phyloP scores from a whole-genome alignment of 2,113 vertebrate genomes.

The Forbesichthys papilliferus region DNA sequence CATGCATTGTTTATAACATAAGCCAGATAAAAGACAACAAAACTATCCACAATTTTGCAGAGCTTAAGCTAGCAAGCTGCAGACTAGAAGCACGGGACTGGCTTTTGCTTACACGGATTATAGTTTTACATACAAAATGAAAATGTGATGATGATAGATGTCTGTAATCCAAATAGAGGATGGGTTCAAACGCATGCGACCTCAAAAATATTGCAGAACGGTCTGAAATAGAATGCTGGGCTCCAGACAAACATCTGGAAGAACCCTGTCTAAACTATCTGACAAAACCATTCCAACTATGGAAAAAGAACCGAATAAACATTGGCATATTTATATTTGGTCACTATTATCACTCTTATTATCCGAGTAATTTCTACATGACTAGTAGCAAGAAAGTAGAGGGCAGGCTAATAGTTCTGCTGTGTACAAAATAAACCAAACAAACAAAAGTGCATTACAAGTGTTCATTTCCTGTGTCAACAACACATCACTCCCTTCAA shows the following conservation, averaged over 20 bases:
- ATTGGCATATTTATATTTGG: slow-evolving; percentile 30
- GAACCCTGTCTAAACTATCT: slow-evolving; percentile 17
- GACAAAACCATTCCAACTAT: slow-evolving; percentile 9
- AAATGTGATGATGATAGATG: slow-evolving; percentile 37
- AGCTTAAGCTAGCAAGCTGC: slow-evolving; percentile 11
- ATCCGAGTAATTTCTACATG: neutral
- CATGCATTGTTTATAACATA: slow-evolving; percentile 13
- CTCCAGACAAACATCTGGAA: slow-evolving; percentile 18
- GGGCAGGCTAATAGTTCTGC: neutral
- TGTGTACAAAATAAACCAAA: neutral
- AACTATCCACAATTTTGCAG: neutral
- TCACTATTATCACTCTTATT: slow-evolving; percentile 31
- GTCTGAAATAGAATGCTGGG: slow-evolving; percentile 9
- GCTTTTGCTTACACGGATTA: slow-evolving; percentile 61
- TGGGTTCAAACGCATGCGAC: slow-evolving; percentile 52
- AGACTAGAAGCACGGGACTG: slow-evolving; percentile 50
- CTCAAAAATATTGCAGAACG: slow-evolving; percentile 26
- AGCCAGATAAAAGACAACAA: neutral
- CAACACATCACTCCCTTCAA: slow-evolving; percentile 3
- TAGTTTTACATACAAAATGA: too few species aligned
- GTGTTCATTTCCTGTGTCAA: slow-evolving; percentile 36
- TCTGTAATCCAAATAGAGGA: slow-evolving; percentile 57
- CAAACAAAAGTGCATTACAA: neutral
- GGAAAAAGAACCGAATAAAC: slow-evolving; percentile 32
- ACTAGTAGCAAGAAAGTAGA: neutral